A percentile compares a stretch with the other conserved stretches of the same genome.
phyloP scores from a whole-genome alignment of 2,113 vertebrate genomes.

The Indicator maculatus region DNA sequence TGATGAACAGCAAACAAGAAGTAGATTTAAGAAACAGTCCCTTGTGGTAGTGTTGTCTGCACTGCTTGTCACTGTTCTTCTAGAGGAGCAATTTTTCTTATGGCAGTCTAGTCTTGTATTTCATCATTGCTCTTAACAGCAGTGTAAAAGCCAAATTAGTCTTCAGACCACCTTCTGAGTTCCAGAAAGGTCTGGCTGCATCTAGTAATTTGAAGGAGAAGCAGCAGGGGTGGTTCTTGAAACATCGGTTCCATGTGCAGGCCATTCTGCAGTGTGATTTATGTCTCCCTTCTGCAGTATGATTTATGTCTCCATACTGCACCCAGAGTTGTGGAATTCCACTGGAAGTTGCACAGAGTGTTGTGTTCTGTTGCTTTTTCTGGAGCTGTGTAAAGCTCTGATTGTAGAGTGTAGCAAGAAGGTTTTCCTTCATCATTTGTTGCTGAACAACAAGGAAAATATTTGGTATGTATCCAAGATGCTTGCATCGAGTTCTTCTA shows the following conservation, averaged over 20 bases:
- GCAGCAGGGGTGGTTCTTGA: neutral
- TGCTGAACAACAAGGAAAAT: neutral
- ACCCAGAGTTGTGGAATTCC: neutral
- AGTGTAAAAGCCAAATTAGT: neutral
- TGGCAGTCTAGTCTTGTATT: neutral
- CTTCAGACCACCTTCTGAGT: neutral
- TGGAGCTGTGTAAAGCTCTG: neutral
- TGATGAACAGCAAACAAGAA: neutral
- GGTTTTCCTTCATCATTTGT: conserved; percentile 4
- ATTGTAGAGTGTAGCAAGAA: neutral
- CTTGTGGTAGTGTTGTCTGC: neutral
- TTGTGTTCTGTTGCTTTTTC: neutral
- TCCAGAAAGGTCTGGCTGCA: neutral
- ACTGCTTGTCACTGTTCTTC: neutral
- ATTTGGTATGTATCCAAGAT: neutral
- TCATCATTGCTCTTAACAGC: neutral
- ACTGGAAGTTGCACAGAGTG: neutral
- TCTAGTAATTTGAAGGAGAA: neutral
- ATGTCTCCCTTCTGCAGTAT: neutral
- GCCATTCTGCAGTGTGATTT: neutral
- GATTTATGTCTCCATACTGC: neutral
- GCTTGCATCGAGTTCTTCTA: neutral
- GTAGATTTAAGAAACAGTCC: neutral
- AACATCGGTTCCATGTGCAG: neutral
- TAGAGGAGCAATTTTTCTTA: neutral